These are phyloP conservation scores for Harpegnathos saltator DNA, from an alignment of 1,140 invertebrate species.

Conservation along the genomic window DNA sequence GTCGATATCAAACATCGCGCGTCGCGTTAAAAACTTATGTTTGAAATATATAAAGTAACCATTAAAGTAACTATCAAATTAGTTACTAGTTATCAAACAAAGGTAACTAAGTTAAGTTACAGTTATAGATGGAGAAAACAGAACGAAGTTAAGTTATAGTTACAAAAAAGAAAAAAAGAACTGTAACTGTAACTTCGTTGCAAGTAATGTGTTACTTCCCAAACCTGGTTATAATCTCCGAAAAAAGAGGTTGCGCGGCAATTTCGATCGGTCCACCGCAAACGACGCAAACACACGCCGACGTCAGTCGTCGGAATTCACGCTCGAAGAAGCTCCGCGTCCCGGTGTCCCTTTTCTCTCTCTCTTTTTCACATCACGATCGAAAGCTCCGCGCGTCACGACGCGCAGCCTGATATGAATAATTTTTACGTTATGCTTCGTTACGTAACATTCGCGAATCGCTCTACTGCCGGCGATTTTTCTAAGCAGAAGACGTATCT, in stretches of 20 bases:
- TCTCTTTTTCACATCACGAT: background rate
- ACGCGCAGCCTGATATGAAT: conserved; percentile 17
- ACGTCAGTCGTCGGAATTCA: background rate
- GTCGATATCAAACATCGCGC: no score
- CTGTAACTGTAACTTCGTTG: no score
- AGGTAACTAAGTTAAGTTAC: no score
- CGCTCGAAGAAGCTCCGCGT: background rate
- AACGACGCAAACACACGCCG: background rate
- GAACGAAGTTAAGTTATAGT: no score
- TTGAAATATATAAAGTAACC: no score
- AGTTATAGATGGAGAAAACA: no score
- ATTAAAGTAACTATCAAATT: no score
- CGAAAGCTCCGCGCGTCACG: no score
- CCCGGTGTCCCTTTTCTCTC: background rate
- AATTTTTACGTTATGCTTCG: background rate
- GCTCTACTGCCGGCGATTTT: background rate
- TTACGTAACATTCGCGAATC: conserved; percentile 1
- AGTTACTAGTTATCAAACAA: no score
- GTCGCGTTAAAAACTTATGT: no score
- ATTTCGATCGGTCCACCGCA: conserved; percentile 14
- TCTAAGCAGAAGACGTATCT: background rate
- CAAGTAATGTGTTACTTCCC: no score
- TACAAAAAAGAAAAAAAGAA: no score
- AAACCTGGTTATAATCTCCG: background rate
- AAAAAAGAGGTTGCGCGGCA: background rate